A percentile compares a stretch with the other conserved stretches of the same genome.
These are phyloP conservation scores for Dendroctonus ponderosae DNA, from an alignment of 1,140 invertebrate species.

Conservation along the genomic window DNA sequence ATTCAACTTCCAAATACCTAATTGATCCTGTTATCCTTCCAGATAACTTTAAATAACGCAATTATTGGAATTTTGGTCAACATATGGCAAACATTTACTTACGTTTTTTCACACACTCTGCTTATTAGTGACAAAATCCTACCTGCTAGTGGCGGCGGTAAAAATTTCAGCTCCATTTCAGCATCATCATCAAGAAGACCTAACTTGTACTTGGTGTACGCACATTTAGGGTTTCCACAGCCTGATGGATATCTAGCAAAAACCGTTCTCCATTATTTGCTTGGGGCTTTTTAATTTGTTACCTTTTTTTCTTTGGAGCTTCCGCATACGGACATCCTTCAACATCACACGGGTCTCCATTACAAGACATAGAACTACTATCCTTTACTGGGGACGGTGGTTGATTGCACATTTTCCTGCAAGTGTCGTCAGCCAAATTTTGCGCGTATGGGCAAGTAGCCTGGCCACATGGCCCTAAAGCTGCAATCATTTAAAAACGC, in stretches of 20 bases:
- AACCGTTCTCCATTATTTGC: slow-evolving; percentile 5
- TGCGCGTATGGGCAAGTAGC: slow-evolving; percentile 42
- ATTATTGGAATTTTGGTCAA: no score
- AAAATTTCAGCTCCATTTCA: slow-evolving; percentile 37
- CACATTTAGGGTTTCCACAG: slow-evolving; percentile 44
- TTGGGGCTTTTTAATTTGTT: background rate
- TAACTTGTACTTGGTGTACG: slow-evolving; percentile 44
- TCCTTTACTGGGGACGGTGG: slow-evolving; percentile 3
- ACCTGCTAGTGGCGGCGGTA: slow-evolving; percentile 33
- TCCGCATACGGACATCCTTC: slow-evolving; percentile 26
- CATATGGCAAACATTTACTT: no score
- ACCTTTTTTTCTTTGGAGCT: slow-evolving; percentile 19
- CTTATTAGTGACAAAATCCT: background rate
- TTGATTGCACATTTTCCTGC: slow-evolving; percentile 38
- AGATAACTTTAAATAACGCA: no score
- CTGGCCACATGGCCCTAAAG: slow-evolving; percentile 45
- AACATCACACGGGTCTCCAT: slow-evolving; percentile 21
- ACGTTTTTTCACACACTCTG: background rate
- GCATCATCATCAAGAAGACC: slow-evolving; percentile 42
- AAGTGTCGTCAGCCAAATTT: slow-evolving; percentile 38
- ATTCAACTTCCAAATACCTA: no score
- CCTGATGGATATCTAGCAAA: slow-evolving; percentile 32
- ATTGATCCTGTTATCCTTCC: no score
- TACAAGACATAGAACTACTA: slow-evolving; percentile 16
- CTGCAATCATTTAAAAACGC: slow-evolving; percentile 8